phyloP scores from a whole-genome alignment of 2,888 invertebrate genomes.

The Monochamus alternatus region DNA sequence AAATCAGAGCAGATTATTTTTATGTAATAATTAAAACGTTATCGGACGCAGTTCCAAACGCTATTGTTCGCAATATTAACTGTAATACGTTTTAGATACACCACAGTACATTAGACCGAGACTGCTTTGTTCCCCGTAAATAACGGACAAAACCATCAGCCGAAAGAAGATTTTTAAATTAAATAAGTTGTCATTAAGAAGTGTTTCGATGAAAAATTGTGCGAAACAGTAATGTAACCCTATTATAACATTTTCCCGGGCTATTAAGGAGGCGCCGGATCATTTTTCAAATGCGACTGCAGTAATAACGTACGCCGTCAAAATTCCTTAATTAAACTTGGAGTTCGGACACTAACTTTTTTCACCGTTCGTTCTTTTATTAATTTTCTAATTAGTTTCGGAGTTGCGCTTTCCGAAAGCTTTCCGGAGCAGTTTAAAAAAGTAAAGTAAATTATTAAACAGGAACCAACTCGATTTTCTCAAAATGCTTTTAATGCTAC shows the following conservation, averaged over 20 bases:
- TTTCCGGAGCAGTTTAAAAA: slow-evolving; percentile 43
- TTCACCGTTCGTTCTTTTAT: slow-evolving; percentile 49
- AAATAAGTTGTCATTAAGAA: slow-evolving; percentile 9
- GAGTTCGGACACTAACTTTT: slow-evolving; percentile 52
- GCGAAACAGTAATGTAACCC: slow-evolving; percentile 37
- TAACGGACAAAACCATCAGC: neutral
- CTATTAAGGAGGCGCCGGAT: slow-evolving; percentile 42
- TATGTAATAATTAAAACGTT: too few relatives aligned
- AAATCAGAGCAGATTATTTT: too few relatives aligned
- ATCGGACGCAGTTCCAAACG: too few relatives aligned
- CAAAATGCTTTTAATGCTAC: slow-evolving; percentile 37
- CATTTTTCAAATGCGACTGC: slow-evolving; percentile 50
- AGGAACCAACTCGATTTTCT: slow-evolving; percentile 39
- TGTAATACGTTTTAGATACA: too few relatives aligned
- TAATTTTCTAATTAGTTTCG: slow-evolving; percentile 54
- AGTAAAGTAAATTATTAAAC: slow-evolving; percentile 48
- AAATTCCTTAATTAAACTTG: slow-evolving; percentile 56
- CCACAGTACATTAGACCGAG: too few relatives aligned
- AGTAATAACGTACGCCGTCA: slow-evolving; percentile 47
- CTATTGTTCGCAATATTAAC: too few relatives aligned
- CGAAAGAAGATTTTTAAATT: slow-evolving; percentile 6
- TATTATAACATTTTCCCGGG: slow-evolving; percentile 40
- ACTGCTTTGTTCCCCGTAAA: neutral
- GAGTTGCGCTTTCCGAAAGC: slow-evolving; percentile 48
- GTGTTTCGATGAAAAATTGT: slow-evolving; percentile 6